Evolutionary conservation across 2,888 invertebrate genomes (phyloP).

Genomic region (Meganola albula): DNA sequence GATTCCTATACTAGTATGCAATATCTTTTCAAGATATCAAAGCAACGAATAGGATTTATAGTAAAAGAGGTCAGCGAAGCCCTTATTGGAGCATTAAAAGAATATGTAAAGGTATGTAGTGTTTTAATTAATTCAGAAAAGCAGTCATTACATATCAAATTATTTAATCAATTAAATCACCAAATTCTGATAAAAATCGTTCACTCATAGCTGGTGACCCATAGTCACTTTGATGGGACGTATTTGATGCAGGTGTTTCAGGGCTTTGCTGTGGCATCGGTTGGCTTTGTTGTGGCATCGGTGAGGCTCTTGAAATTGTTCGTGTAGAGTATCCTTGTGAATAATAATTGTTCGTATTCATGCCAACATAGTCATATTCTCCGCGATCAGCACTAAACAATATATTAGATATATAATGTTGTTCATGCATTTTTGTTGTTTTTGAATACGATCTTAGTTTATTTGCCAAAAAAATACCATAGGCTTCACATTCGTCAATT

Average conservation of each 20-base stretch:
- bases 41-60: slow-evolving; percentile 16
- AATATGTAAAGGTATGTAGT: slow-evolving; percentile 16
- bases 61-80: slow-evolving; percentile 19
- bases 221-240: slow-evolving; percentile 16
- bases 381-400: slow-evolving; percentile 24
- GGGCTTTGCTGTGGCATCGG: slow-evolving; percentile 9
- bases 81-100: slow-evolving; percentile 17
- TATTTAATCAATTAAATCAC: slow-evolving; percentile 16
- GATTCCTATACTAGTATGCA: slow-evolving; percentile 19
- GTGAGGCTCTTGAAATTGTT: slow-evolving; percentile 11
- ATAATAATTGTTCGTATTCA: slow-evolving; percentile 8
- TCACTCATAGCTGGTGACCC: slow-evolving; percentile 18
- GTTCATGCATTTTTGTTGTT: slow-evolving; percentile 14
- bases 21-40: slow-evolving; percentile 20
- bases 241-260: slow-evolving; percentile 18
- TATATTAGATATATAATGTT: slow-evolving; percentile 22
- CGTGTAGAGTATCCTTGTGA: slow-evolving; percentile 13
- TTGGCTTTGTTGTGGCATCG: slow-evolving; percentile 8
- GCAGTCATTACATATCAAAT: slow-evolving; percentile 15
- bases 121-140: slow-evolving; percentile 13
- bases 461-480: slow-evolving; percentile 15
- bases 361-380: slow-evolving; percentile 11
- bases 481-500: slow-evolving; percentile 17
- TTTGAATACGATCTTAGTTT: slow-evolving; percentile 19
- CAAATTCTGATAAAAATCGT: slow-evolving; percentile 16